Evolutionary conservation across 2,113 vertebrate species (phyloP).

Genomic region (Melanerpes formicivorus): DNA sequence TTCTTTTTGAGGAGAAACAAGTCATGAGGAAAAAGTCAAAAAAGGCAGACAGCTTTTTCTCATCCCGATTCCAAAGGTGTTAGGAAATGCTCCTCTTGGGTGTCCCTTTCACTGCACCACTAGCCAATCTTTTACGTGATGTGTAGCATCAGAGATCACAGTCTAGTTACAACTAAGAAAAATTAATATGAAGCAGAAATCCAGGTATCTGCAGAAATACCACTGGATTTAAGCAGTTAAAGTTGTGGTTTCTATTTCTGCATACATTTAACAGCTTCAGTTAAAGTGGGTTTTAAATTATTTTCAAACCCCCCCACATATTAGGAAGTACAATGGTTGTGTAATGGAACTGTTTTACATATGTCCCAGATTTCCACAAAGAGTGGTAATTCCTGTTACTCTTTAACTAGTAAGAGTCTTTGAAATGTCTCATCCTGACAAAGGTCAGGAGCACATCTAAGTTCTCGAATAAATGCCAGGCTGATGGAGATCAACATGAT

Average conservation of each 20-base stretch:
- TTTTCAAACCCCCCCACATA: no score
- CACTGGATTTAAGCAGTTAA: neutral
- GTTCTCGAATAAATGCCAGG: neutral
- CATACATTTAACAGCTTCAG: neutral
- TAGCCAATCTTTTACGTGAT: accelerated
- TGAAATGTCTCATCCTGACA: slow-evolving; percentile 3
- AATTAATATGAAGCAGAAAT: neutral
- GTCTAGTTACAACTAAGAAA: neutral
- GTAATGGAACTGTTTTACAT: neutral
- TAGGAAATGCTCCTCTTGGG: neutral
- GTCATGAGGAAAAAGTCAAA: neutral
- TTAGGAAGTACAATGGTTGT: neutral
- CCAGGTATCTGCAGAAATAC: neutral
- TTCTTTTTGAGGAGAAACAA: neutral
- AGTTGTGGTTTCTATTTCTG: neutral
- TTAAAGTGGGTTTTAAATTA: neutral
- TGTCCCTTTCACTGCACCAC: neutral
- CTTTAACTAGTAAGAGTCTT: slow-evolving; percentile 38
- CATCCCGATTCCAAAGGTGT: neutral
- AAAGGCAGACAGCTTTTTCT: neutral
- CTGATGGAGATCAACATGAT: slow-evolving; percentile 25
- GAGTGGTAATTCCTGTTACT: slow-evolving; percentile 37
- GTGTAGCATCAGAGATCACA: neutral
- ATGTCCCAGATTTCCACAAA: neutral
- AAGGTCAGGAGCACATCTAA: slow-evolving; percentile 26